phyloP scores from a whole-genome alignment of 2,113 vertebrate genomes.

The Tonatia bakeri region DNA sequence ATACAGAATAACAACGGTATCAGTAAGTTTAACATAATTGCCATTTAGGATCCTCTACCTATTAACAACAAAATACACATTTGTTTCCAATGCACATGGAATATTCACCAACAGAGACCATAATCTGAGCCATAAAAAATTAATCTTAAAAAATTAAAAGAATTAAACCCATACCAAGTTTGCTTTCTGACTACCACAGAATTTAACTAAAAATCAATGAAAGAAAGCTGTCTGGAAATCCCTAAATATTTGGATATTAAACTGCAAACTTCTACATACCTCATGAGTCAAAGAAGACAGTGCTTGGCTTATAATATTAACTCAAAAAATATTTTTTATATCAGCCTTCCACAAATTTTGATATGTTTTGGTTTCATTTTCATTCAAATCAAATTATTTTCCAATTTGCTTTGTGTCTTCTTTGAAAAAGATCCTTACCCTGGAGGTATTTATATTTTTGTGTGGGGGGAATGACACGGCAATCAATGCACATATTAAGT shows the following conservation, averaged over 20 bases:
- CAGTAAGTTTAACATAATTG: background rate
- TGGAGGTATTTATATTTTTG: background rate
- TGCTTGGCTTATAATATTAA: background rate
- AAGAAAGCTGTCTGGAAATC: background rate
- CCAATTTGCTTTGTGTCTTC: background rate
- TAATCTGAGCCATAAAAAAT: background rate
- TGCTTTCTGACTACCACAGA: background rate
- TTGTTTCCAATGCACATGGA: background rate
- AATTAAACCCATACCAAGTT: background rate
- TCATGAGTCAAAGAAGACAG: background rate
- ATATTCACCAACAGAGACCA: background rate
- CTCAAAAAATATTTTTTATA: background rate
- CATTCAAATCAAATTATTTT: background rate
- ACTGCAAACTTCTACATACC: background rate
- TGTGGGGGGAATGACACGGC: background rate
- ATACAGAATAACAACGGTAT: background rate
- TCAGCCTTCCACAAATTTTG: background rate
- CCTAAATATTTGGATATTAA: background rate
- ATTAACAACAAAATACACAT: background rate
- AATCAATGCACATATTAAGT: background rate
- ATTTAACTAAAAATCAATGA: background rate
- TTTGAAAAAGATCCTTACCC: background rate
- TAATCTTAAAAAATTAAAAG: background rate
- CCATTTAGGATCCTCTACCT: background rate
- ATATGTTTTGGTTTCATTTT: background rate